Percentiles rank a stretch among this genome's conserved stretches.
These are phyloP conservation scores for Hirudinaria manillensis DNA, from an alignment of 2,888 invertebrate genomes.

Conservation along the genomic window DNA sequence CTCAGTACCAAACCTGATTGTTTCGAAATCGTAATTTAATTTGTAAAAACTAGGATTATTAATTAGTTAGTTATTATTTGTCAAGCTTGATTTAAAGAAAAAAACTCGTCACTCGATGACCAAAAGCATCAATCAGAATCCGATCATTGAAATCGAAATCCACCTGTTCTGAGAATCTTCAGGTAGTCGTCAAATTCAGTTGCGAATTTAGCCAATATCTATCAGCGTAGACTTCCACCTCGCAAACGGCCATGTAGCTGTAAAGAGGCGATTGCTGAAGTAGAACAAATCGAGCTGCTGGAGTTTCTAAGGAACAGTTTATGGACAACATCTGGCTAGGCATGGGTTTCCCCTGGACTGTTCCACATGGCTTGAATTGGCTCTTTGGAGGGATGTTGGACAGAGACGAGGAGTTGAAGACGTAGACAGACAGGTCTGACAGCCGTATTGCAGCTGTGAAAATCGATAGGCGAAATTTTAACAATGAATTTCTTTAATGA, in stretches of 20 bases:
- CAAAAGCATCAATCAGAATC: no score
- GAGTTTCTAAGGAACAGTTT: neutral
- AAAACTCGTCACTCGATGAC: no score
- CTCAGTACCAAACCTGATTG: no score
- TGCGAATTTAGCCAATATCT: neutral
- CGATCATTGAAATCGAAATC: no score
- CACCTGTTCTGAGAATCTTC: no score
- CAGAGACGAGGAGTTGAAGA: neutral
- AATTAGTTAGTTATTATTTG: no score
- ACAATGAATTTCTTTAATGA: no score
- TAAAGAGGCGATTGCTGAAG: neutral
- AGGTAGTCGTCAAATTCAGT: no score
- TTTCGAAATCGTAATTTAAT: no score
- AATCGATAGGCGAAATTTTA: no score
- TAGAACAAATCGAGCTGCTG: neutral
- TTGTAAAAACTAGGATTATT: no score
- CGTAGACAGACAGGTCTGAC: neutral
- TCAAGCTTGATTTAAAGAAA: no score
- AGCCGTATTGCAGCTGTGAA: neutral
- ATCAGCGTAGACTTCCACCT: neutral
- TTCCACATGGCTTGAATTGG: neutral
- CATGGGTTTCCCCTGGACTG: neutral
- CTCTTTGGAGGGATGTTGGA: neutral
- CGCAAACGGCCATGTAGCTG: neutral
- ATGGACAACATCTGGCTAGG: neutral